A percentile compares a stretch with the other conserved stretches of the same genome.
phyloP scores from a whole-genome alignment of 2,888 invertebrate species.

The Biston stratarius region DNA sequence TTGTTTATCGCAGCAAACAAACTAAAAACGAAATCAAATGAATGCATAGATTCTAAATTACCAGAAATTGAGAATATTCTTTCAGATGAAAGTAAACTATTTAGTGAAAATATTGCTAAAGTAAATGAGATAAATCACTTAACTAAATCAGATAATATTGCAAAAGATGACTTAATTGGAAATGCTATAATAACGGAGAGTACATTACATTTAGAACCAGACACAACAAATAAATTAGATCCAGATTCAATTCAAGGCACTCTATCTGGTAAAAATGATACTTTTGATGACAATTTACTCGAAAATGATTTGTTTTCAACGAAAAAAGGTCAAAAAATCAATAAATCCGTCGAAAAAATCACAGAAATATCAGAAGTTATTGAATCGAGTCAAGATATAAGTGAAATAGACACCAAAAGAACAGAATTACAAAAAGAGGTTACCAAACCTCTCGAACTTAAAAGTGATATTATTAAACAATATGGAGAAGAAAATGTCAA shows the following conservation, averaged over 20 bases:
- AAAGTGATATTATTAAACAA: background rate
- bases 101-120: background rate
- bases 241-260: background rate
- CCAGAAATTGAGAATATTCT: background rate
- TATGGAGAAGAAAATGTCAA: background rate
- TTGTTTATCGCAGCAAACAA: constrained; percentile 49
- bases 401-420: constrained; percentile 4
- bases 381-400: constrained; percentile 32
- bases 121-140: background rate
- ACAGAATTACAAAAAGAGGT: background rate
- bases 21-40: constrained; percentile 22
- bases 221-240: background rate
- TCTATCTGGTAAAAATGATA: background rate
- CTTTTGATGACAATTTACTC: constrained; percentile 12
- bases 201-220: background rate
- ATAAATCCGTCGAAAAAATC: constrained; percentile 2
- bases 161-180: background rate
- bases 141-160: background rate
- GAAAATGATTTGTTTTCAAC: constrained; percentile 26
- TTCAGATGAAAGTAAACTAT: background rate
- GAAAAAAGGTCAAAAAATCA: background rate
- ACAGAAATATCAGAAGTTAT: constrained; percentile 7
- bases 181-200: background rate
- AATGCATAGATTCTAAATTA: constrained; percentile 10
- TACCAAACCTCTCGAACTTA: background rate